A percentile compares a stretch with the other conserved stretches of the same genome.
Evolutionary conservation across 2,888 invertebrate genomes (phyloP).

Genomic region (Ochropleura leucogaster): DNA sequence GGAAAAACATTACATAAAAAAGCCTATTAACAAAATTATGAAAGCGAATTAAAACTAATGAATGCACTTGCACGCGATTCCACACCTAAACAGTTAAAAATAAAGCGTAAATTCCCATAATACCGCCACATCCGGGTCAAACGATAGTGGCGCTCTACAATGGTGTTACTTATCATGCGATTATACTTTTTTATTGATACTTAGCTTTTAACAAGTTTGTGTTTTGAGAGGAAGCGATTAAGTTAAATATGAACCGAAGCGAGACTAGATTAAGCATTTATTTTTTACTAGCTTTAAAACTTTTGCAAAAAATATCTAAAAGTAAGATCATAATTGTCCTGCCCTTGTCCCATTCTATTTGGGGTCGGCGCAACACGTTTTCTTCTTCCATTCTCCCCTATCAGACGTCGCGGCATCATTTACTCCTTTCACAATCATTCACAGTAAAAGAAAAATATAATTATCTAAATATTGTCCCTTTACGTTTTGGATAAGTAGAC

Average conservation of each 20-base stretch:
- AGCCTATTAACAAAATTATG: slow-evolving; percentile 40
- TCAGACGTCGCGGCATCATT: too few relatives aligned
- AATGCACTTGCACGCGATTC: slow-evolving; percentile 40
- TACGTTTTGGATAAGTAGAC: too few relatives aligned
- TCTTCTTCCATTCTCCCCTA: too few relatives aligned
- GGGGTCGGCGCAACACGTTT: too few relatives aligned
- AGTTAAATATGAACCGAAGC: not conserved
- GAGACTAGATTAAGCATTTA: not conserved
- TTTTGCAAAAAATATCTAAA: too few relatives aligned
- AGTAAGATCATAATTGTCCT: too few relatives aligned
- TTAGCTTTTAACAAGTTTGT: slow-evolving; percentile 11
- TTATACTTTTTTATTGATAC: slow-evolving; percentile 46
- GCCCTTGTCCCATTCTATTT: too few relatives aligned
- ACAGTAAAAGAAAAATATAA: too few relatives aligned
- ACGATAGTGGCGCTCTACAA: slow-evolving; percentile 26
- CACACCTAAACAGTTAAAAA: slow-evolving; percentile 1
- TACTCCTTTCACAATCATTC: too few relatives aligned
- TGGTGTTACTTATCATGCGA: slow-evolving; percentile 42
- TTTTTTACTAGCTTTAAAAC: not conserved
- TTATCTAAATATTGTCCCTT: too few relatives aligned
- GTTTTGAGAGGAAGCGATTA: slow-evolving; percentile 36
- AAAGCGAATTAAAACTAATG: slow-evolving; percentile 38
- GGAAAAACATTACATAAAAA: slow-evolving; percentile 7
- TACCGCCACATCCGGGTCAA: slow-evolving; percentile 24
- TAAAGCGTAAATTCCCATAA: slow-evolving; percentile 38